phyloP scores from a whole-genome alignment of 2,113 vertebrate species.

The Balaeniceps rex region DNA sequence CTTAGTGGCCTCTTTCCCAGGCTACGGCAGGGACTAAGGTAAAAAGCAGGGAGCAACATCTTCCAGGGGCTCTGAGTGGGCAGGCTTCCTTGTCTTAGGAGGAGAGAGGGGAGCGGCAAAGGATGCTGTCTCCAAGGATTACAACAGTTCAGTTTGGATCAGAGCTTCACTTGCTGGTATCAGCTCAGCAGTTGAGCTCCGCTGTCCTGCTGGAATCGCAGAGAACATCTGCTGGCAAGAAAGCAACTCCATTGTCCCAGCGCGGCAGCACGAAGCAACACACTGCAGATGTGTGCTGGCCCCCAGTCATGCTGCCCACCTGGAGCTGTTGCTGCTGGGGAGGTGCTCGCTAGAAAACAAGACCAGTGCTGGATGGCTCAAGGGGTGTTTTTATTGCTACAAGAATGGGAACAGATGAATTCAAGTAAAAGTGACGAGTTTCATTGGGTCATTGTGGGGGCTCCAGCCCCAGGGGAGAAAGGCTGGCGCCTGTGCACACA shows the following conservation, averaged over 20 bases:
- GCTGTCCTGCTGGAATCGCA: neutral
- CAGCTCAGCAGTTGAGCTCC: neutral
- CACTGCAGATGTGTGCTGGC: neutral
- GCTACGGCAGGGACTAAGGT: neutral
- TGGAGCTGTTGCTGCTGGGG: rapidly evolving
- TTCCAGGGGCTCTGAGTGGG: neutral
- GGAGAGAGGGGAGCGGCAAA: neutral
- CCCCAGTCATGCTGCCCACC: neutral
- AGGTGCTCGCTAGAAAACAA: neutral
- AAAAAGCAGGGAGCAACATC: neutral
- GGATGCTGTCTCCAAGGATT: neutral
- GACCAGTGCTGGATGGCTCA: neutral
- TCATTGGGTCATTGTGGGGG: rapidly evolving
- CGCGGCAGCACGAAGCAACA: rapidly evolving
- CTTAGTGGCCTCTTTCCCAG: neutral
- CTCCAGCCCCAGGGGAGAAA: neutral
- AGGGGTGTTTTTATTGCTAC: constrained; percentile 51
- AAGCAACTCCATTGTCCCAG: rapidly evolving
- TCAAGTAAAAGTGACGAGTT: neutral
- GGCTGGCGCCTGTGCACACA: neutral
- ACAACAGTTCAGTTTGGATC: neutral
- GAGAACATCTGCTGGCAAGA: neutral
- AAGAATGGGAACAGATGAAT: neutral
- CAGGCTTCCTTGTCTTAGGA: neutral
- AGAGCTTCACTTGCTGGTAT: neutral